Base-by-base conservation (phyloP, 1,140 invertebrate species). In the Aphelenchoides besseyi region DNA sequence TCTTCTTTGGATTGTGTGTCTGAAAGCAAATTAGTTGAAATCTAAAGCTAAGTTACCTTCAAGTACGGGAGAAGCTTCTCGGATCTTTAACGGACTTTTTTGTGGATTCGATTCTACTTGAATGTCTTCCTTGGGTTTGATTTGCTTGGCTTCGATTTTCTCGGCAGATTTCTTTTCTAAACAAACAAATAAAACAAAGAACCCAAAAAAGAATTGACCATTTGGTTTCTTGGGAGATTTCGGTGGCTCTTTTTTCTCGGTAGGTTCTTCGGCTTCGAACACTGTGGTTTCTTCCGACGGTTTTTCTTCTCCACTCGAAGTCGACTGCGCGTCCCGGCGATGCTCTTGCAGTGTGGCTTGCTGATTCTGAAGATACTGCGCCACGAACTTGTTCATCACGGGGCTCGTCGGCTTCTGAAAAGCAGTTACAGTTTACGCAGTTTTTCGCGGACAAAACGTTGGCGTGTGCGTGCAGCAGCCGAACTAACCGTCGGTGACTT, bases 361-460 rank as follows among this genome's bases (percentile, higher is more conserved):
- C 18, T 59, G 55, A 59, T 18, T 59, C 55, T 59, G 55, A 8
- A 59, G 18, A 23, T 59, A 59, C 55, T 59, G 55, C 26, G 55
- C 55, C 5, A 59, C 55, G 18, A 59, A 59, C 5, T 18, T 5
- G 55, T 59, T 59, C 55, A 59, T 18, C 5, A 18, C 55, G 12
- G 55, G 41, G 41, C 41, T 48, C 41, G 41, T 5, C 55, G 26
- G 5, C 18, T 59, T 59, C 55, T 59, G 18, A 59, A 59, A 59
- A 59, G 26, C 5, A 33, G 23, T 28, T 12, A 23, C n/a, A n/a
- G n/a, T n/a, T n/a, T n/a, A n/a, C n/a, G n/a, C n/a, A n/a, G n/a
- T n/a, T n/a, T n/a, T n/a, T n/a, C n/a, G n/a, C n/a, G n/a, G 32
- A 59, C 26, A 59, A 59, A 33, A 5, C 26, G 32, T 16, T 29